Evolutionary conservation across 2,797 vertebrate species (phyloP), one percentile per base, ranked within the genome.

Genomic region (Cirrhinus mrigala): DNA sequence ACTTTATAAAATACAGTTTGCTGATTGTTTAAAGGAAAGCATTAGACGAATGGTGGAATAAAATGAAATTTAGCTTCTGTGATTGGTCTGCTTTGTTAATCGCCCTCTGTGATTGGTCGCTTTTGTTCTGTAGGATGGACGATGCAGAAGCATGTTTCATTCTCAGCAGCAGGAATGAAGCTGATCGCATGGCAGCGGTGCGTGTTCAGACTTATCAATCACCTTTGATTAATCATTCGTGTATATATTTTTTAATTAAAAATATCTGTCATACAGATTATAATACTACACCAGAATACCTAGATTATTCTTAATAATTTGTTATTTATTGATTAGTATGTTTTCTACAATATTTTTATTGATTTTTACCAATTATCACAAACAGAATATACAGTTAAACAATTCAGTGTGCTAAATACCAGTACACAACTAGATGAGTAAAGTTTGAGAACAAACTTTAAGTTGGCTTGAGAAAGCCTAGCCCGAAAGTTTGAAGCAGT

Each of bases 81-180:
- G 74, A 81, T 81, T 73, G 14, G 50, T 79, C 1, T 40, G 66
- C 60, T 86, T 54, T 77, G 58, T 46, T 68, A 73, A 75, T 54
- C 2, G 3, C 14, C 8, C 8, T 60, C 29, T 58, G 16, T 84
- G 78, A 86, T 78, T 84, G 85, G 60, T 54, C 3, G 9, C 15
- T 60, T 86, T 68, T 62, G 52, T 77, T 70, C 37, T 90, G 50
- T 91, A 99, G 98, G 94, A 99, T 99, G 97, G 98, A 99, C 81
- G 98, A 99, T 0, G 98, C 98, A 0, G 98, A 99, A 86, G 97
- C 98, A 82, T 99, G 98, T 84, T 99, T 99, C 90, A 98, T 99
- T 78, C 96, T 99, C 79, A 99, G 98, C 95, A 99, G 98, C 93
- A 94, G 98, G 0, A 99, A 99, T 0, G 98, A 99, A 90, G 97